Base-by-base conservation (phyloP, 2,113 vertebrate genomes). In the Asarcornis scutulata region DNA sequence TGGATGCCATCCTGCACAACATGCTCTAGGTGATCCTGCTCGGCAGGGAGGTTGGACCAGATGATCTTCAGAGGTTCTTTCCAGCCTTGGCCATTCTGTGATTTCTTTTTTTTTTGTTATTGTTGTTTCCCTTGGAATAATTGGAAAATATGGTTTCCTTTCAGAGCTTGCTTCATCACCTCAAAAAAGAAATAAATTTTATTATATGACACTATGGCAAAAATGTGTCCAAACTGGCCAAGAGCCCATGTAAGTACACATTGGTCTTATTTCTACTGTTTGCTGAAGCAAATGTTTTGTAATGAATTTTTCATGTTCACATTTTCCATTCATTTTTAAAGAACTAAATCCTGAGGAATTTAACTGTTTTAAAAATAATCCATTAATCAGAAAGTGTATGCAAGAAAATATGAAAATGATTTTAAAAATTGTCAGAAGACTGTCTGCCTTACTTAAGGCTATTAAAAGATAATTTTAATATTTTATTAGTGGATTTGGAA, bases 371-470 rank as follows among this genome's bases (percentile, higher is more conserved):
- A 96, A 97, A 59, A 87, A 97, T 84, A 97, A 97, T 90, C 64
- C 96, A 69, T 79, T 96, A 64, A 97, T 98, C 69, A 97, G 88
- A 79, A 98, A 97, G 29, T 36, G 79, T 96, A 97, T 73, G 88
- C 86, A 52, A 93, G 83, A 73, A 88, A 93, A 79, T 97, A 97
- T 67, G 96, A 96, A 76, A 73, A 96, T 42, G 92, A 88, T 11
- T 62, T 98, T 81, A 97, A 97, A 38, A 22, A 36, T 50, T 50
- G 48, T 50, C 22, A 12, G 11, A 71, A 52, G 36, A 38, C 53
- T 62, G 17, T n/a, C 22, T 79, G 21, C 53, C 42, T 40, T 34
- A 18, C 58, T 64, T 29, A 56, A 56, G 25, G 27, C 17, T 62
- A 53, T 44, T 44, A 42, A 52, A 58, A 52, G 44, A 17, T 23